Conservation (phyloP, 2,888 invertebrate genomes). For the Eremobia ochroleuca region DNA sequence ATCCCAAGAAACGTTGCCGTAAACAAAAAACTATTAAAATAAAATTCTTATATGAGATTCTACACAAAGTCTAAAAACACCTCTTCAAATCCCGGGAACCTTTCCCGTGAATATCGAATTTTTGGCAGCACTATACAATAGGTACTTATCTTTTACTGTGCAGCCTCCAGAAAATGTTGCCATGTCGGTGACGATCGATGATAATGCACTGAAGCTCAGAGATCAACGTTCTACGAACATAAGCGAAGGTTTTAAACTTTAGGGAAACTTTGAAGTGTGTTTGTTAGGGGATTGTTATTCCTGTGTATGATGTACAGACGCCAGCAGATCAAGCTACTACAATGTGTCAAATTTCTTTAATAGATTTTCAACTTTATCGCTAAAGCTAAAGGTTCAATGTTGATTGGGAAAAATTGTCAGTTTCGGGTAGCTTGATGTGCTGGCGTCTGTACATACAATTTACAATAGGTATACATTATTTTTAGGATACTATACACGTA, state of each 20-base stretch:
- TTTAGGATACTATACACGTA: not conserved
- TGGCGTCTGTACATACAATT: not conserved
- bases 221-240: slow-evolving; percentile 53
- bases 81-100: slow-evolving; percentile 5
- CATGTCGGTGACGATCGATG: slow-evolving; percentile 81
- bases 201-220: slow-evolving; percentile 75
- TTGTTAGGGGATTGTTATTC: slow-evolving; percentile 3
- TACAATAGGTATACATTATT: not conserved
- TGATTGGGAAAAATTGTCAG: too few relatives aligned
- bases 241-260: slow-evolving; percentile 39
- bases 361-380: too few relatives aligned
- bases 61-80: not conserved
- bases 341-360: too few relatives aligned
- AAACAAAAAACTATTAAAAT: not conserved
- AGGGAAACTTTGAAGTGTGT: slow-evolving; percentile 20
- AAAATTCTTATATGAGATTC: not conserved
- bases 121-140: slow-evolving; percentile 59
- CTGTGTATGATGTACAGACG: not conserved
- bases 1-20: slow-evolving; percentile 24
- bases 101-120: slow-evolving; percentile 24
- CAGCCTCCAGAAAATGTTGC: slow-evolving; percentile 72
- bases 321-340: too few relatives aligned
- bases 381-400: too few relatives aligned
- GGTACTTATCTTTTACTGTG: slow-evolving; percentile 88
- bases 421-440: too few relatives aligned